These are phyloP conservation scores for Pempheris klunzingeri DNA, from an alignment of 2,797 vertebrate species.

Conservation along the genomic window DNA sequence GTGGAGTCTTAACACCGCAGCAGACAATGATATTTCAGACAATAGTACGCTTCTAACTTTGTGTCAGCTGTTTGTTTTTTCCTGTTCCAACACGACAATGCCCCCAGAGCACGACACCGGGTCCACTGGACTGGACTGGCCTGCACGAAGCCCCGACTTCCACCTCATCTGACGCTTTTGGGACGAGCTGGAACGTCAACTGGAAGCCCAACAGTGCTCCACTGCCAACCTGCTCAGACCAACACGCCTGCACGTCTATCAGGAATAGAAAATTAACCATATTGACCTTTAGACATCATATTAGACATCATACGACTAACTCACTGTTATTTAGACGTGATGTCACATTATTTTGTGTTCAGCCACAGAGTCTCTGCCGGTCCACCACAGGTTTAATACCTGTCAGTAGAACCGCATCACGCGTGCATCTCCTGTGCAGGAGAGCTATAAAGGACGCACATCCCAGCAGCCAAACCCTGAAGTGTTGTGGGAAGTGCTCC, in stretches of 20 bases:
- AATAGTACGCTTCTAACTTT: not conserved
- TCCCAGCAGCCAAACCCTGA: not conserved
- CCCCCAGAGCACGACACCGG: not conserved
- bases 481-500: not conserved
- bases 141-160: not conserved
- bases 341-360: not conserved
- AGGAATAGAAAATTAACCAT: not conserved
- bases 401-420: not conserved
- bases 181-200: not conserved
- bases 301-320: too few species aligned
- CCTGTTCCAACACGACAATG: constrained; percentile 20
- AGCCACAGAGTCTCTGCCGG: too few species aligned
- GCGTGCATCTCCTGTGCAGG: not conserved
- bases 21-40: not conserved
- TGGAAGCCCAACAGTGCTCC: not conserved
- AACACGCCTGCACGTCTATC: not conserved
- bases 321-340: not conserved
- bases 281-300: constrained; percentile 21
- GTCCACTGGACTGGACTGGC: not conserved
- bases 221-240: not conserved
- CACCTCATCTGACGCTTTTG: not conserved
- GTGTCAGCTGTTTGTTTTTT: constrained; percentile 15
- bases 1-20: not conserved
- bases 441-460: too few species aligned
- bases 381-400: not conserved